Percentiles rank a stretch among this genome's conserved stretches.
These are phyloP conservation scores for Grus americana DNA, from an alignment of 2,113 vertebrate genomes.

Conservation along the genomic window DNA sequence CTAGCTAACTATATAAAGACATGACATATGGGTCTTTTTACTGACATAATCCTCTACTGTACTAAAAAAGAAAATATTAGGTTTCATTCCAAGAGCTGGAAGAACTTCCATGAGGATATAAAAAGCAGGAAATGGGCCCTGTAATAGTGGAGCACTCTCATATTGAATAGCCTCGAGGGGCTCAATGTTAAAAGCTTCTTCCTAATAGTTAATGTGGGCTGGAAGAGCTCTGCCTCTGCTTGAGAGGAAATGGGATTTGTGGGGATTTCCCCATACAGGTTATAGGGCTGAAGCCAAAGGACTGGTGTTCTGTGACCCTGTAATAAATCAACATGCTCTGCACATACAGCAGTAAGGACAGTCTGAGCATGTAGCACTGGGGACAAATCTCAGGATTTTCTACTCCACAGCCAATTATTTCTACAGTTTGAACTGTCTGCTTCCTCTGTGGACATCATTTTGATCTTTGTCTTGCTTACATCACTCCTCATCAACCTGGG, in stretches of 20 bases:
- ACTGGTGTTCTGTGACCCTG: background rate
- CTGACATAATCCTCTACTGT: conserved; percentile 64
- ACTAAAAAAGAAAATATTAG: conserved; percentile 69
- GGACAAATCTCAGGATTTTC: background rate
- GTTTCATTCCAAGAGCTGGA: conserved; percentile 62
- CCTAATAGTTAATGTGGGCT: background rate
- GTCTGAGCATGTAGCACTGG: background rate
- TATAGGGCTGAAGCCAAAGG: background rate
- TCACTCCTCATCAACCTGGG: background rate
- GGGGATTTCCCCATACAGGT: background rate
- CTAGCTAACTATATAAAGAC: conserved; percentile 64
- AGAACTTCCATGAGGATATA: conserved; percentile 64
- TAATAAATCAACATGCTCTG: background rate
- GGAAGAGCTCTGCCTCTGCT: background rate
- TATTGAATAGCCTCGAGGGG: conserved; percentile 18
- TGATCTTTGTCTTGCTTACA: background rate
- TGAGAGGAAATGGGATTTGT: conserved; percentile 41
- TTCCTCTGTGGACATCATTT: background rate
- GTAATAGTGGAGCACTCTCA: background rate
- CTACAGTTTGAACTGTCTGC: background rate
- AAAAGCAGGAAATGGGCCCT: conserved; percentile 61
- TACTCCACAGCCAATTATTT: background rate
- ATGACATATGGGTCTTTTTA: conserved; percentile 65
- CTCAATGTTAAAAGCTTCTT: background rate
- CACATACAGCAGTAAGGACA: background rate